Conservation (phyloP, 1,140 invertebrate species). For the Lepidurus arcticus region DNA sequence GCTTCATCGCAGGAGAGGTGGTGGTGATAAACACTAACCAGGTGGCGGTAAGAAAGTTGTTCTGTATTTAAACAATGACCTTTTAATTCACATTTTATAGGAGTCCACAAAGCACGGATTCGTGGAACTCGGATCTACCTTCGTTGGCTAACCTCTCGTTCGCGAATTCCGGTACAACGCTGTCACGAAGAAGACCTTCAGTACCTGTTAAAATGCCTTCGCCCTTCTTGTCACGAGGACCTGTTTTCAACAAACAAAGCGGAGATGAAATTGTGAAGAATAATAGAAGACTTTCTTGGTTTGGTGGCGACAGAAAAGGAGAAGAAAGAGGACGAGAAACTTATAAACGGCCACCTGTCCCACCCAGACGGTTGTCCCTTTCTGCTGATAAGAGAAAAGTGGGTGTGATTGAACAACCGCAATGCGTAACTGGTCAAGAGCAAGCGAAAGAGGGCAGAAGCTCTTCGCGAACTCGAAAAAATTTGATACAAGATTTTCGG, state of each 20-base stretch:
- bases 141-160: not conserved
- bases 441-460: not conserved
- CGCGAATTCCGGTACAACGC: not conserved
- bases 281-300: slow-evolving; percentile 3
- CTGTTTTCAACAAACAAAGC: not conserved
- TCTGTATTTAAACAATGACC: not conserved
- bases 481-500: not conserved
- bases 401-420: not conserved
- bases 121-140: not conserved
- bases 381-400: not conserved
- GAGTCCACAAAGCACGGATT: not conserved
- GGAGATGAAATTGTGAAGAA: not conserved
- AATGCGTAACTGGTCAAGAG: not conserved
- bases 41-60: not conserved
- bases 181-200: slow-evolving; percentile 1
- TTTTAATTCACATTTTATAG: not conserved
- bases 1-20: slow-evolving; percentile 8
- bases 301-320: not conserved
- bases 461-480: not conserved
- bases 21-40: not conserved
- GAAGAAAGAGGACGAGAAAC: not conserved
- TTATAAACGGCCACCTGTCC: not conserved
- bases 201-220: not conserved
- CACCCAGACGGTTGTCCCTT: slow-evolving; percentile 2
- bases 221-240: not conserved